phyloP scores from a whole-genome alignment of 2,113 vertebrate species.

The Ursus arctos region DNA sequence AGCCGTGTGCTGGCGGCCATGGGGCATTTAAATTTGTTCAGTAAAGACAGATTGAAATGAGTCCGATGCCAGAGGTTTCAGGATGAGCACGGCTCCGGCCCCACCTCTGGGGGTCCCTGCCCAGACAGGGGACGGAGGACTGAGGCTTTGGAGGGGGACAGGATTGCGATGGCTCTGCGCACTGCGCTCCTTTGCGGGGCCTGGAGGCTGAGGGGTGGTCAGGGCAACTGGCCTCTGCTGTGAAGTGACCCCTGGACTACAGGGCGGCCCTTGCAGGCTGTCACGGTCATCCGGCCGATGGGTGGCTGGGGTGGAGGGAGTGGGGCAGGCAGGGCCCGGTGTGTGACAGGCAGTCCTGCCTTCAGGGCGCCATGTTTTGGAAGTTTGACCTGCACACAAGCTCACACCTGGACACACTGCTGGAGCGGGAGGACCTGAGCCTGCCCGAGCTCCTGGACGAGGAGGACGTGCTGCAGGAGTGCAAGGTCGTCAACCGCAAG shows the following conservation, averaged over 20 bases:
- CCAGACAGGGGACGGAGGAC: neutral
- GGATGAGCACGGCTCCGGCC: neutral
- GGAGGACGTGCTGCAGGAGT: conserved; percentile 88
- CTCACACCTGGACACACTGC: conserved; percentile 87
- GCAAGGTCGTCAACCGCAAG: conserved; percentile 87
- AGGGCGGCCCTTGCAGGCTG: neutral
- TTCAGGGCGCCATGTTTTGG: conserved; percentile 88
- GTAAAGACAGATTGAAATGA: neutral
- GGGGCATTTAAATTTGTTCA: neutral
- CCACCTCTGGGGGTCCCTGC: neutral
- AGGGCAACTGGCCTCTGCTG: neutral
- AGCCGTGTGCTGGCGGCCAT: neutral
- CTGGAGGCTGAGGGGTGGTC: neutral
- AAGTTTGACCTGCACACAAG: conserved; percentile 89
- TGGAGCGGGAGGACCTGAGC: conserved; percentile 87
- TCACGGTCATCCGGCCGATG: rapidly evolving
- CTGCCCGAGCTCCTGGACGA: conserved; percentile 87
- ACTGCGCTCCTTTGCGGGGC: neutral
- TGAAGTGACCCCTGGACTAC: neutral
- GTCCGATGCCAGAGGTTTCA: neutral
- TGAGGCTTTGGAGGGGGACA: neutral
- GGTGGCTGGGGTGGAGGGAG: neutral
- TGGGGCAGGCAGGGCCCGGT: rapidly evolving
- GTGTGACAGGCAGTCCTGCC: neutral
- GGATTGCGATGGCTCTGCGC: neutral